Base-by-base conservation (phyloP, 2,797 vertebrate genomes). In the Cryptoblepharus egeriae region DNA sequence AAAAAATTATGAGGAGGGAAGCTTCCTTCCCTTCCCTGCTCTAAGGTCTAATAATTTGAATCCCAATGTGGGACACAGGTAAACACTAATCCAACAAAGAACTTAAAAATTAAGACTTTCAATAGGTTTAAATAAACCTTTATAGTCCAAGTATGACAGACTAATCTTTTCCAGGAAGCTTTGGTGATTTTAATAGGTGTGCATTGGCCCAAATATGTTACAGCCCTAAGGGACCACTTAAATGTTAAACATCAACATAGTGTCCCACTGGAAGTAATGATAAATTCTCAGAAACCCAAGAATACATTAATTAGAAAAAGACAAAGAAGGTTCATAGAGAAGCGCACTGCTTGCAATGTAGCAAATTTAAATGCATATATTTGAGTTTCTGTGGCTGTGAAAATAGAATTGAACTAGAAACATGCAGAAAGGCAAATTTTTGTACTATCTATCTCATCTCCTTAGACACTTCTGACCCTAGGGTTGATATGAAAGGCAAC, bases 321-420 rank as follows among this genome's bases (percentile, higher is more conserved):
- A 52, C 45, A 83, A 57, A 26, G n/a, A 61, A 64, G 61, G 37
- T 42, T 65, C 83, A 73, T 75, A 83, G 42, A 76, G 78, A 68
- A 52, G 15, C 37, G 37, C 2, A 42, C 11, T 57, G 30, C 52
- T 42, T 32, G 70, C 61, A 63, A 58, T 12, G 35, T 57, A 80
- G 0, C 0, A 85, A 78, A 20, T 5, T 8, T 61, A 13, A 75
- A 55, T 82, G 58, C 64, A 20, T 20, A 67, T 39, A 32, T 73
- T 73, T 73, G 12, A 24, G 39, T 26, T 35, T 68, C 60, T 39
- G 13, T 65, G 28, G 22, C 45, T 11, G 0, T 74, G 60, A 49
- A 39, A n/a, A 81, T 30, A 73, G 18, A 55, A 67, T 24, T 55
- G 2, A 35, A 81, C 26, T 64, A 64, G 7, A 52, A 55, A 74